Conservation (phyloP, 1,140 invertebrate species). For the Drosophila tsacasi region DNA sequence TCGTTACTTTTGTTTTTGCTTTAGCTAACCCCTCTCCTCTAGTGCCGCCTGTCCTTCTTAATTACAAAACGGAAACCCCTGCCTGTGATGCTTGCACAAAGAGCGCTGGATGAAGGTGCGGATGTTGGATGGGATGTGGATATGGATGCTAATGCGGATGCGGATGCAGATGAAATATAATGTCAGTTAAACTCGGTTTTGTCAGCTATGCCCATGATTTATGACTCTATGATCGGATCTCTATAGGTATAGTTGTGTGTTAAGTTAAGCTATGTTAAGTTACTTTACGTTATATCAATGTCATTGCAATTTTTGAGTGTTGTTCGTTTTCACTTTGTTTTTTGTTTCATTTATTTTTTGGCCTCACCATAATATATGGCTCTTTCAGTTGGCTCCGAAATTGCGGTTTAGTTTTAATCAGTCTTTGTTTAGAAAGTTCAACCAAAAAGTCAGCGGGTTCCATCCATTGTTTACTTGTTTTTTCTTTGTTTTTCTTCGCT, state of each 20-base stretch:
- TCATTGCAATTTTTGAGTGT: constrained; percentile 72
- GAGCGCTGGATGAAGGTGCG: constrained; percentile 1
- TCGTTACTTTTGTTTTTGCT: constrained; percentile 35
- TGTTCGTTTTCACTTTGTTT: constrained; percentile 13
- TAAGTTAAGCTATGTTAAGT: constrained; percentile 72
- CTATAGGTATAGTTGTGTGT: constrained; percentile 50
- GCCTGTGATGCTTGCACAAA: constrained; percentile 47
- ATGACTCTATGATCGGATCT: constrained; percentile 55
- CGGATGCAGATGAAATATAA: constrained; percentile 27
- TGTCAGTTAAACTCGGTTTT: constrained; percentile 77
- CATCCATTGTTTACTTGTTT: constrained; percentile 40
- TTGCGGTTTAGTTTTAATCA: constrained; percentile 80
- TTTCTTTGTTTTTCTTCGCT: constrained; percentile 45
- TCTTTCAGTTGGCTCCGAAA: constrained; percentile 72
- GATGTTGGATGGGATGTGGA: constrained; percentile 10
- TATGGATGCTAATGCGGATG: constrained; percentile 4
- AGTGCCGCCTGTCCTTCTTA: constrained; percentile 25
- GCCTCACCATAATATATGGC: constrained; percentile 77
- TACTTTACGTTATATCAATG: constrained; percentile 77
- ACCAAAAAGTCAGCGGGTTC: constrained; percentile 82
- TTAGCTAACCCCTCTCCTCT: constrained; percentile 39
- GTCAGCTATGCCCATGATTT: constrained; percentile 71
- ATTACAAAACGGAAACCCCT: constrained; percentile 38
- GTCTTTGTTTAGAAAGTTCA: constrained; percentile 82
- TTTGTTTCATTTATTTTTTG: constrained; percentile 50